These are phyloP conservation scores for Lordiphosa stackelbergi DNA, from an alignment of 1,140 invertebrate genomes.

Conservation along the genomic window DNA sequence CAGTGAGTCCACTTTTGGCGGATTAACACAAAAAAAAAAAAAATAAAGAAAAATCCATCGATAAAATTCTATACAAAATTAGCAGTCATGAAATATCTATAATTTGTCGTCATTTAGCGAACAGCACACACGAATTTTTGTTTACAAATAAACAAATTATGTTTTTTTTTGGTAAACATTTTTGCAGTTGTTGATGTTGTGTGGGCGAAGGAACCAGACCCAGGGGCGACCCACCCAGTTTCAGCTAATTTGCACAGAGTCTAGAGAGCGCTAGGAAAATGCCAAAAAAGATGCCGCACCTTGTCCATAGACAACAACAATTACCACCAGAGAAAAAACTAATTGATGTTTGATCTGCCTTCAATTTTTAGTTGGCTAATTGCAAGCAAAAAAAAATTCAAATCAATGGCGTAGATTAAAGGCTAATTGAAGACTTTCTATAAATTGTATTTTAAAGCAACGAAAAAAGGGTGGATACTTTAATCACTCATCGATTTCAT, in stretches of 20 bases:
- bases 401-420: conserved; percentile 6
- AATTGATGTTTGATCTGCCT: conserved; percentile 52
- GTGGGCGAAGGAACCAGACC: conserved; percentile 49
- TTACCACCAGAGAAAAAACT: conserved; percentile 26
- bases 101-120: conserved; percentile 60
- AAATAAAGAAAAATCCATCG: conserved; percentile 1
- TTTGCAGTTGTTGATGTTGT: conserved; percentile 24
- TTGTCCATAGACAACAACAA: conserved; percentile 33
- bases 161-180: conserved; percentile 24
- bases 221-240: conserved; percentile 28
- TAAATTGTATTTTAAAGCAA: no score
- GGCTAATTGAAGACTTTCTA: not conserved
- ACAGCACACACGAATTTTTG: conserved; percentile 36
- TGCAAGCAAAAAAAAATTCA: no score
- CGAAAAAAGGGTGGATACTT: no score
- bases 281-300: conserved; percentile 37
- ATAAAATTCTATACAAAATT: conserved; percentile 40
- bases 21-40: not conserved
- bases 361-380: conserved; percentile 4
- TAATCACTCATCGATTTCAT: no score
- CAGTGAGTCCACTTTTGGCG: conserved; percentile 34
- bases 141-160: conserved; percentile 55
- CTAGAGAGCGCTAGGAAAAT: conserved; percentile 4
- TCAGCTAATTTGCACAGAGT: conserved; percentile 26
- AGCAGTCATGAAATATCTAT: conserved; percentile 40